A percentile compares a stretch with the other conserved stretches of the same genome.
phyloP scores from a whole-genome alignment of 2,888 invertebrate genomes.

The Sicus ferrugineus region DNA sequence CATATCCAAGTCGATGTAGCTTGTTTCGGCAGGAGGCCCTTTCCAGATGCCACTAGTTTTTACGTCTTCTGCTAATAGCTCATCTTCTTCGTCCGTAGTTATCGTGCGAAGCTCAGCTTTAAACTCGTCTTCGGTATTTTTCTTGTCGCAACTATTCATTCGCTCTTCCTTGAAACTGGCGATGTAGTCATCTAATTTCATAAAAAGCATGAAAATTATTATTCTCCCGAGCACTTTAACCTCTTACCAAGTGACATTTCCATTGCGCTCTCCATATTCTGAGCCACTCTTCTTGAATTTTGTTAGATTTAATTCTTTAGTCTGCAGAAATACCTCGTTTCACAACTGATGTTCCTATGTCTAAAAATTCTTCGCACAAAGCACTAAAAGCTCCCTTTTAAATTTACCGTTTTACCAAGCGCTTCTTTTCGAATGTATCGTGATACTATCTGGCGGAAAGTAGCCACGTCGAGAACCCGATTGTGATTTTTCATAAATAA shows the following conservation, averaged over 20 bases:
- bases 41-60: constrained; percentile 39
- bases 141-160: constrained; percentile 11
- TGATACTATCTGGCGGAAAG: background rate
- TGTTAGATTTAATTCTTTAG: constrained; percentile 7
- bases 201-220: background rate
- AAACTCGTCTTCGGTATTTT: constrained; percentile 9
- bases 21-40: constrained; percentile 41
- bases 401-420: constrained; percentile 35
- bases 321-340: background rate
- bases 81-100: constrained; percentile 38
- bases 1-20: constrained; percentile 37
- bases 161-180: constrained; percentile 30
- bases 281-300: constrained; percentile 39
- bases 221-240: background rate
- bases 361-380: background rate
- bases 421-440: background rate
- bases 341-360: background rate
- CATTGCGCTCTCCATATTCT: constrained; percentile 40
- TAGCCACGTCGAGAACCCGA: no score
- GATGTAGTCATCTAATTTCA: constrained; percentile 40
- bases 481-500: no score
- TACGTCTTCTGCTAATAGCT: constrained; percentile 18
- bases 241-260: constrained; percentile 44
- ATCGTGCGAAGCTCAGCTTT: constrained; percentile 39
- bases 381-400: constrained; percentile 6